Percentiles rank a stretch among this genome's conserved stretches.
Conservation (phyloP, 2,113 vertebrate species). For the Bothrops jararaca region DNA sequence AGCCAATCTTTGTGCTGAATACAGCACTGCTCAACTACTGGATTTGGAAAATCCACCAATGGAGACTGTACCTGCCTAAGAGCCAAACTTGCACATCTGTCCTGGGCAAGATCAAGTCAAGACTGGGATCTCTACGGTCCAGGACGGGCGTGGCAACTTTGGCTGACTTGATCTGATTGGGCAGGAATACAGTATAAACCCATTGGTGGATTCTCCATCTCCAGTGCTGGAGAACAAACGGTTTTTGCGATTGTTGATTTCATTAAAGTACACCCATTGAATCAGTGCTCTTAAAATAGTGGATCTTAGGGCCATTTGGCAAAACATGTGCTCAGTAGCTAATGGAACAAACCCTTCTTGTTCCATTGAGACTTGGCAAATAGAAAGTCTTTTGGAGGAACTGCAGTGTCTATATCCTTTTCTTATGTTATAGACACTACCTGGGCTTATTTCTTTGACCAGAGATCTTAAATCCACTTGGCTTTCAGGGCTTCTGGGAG, state of each 20-base stretch:
- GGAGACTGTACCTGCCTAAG: too few relatives aligned
- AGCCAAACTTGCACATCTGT: too few relatives aligned
- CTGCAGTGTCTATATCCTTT: not conserved
- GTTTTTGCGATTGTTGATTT: not conserved
- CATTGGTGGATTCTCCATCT: too few relatives aligned
- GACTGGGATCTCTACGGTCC: too few relatives aligned
- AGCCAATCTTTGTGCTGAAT: too few relatives aligned
- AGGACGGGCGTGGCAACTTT: too few relatives aligned
- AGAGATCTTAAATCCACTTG: not conserved
- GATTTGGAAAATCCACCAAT: too few relatives aligned
- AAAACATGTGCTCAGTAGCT: not conserved
- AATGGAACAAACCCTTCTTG: not conserved
- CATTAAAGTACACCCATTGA: not conserved
- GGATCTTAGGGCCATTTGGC: not conserved
- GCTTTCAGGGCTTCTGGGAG: not conserved
- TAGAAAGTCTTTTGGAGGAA: not conserved
- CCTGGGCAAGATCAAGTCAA: too few relatives aligned
- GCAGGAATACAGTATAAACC: too few relatives aligned
- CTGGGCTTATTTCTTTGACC: not conserved
- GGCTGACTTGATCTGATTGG: too few relatives aligned
- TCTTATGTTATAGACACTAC: not conserved
- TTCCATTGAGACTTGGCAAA: not conserved
- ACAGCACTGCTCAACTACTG: too few relatives aligned
- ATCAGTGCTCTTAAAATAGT: not conserved
- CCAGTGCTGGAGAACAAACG: too few relatives aligned